Percentiles rank a stretch among this genome's conserved stretches.
These are phyloP conservation scores for Xiphophorus maculatus DNA, from an alignment of 2,113 vertebrate species.

Conservation along the genomic window DNA sequence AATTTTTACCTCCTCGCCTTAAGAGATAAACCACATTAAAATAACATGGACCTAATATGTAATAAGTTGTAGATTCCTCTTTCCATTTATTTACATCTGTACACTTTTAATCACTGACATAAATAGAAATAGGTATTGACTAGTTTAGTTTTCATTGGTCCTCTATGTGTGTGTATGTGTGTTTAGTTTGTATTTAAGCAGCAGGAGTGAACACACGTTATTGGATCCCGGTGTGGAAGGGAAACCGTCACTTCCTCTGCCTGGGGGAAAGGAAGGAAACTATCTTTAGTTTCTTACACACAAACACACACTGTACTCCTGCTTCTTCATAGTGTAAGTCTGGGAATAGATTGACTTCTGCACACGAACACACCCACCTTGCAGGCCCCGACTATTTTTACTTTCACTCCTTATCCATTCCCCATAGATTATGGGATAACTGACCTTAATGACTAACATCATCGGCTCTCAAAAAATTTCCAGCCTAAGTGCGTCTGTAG, in stretches of 20 bases:
- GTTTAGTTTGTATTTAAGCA: constrained; percentile 26
- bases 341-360: constrained; percentile 61
- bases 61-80: background rate
- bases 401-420: constrained; percentile 30
- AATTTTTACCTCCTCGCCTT: background rate
- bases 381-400: constrained; percentile 43
- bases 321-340: constrained; percentile 49
- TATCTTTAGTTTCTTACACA: constrained; percentile 58
- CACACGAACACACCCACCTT: constrained; percentile 51
- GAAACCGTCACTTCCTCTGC: constrained; percentile 62
- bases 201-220: constrained; percentile 14
- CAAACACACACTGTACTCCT: constrained; percentile 48
- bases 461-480: constrained; percentile 41
- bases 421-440: constrained; percentile 52
- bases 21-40: background rate
- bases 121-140: background rate
- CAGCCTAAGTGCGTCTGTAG: constrained; percentile 39
- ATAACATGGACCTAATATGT: background rate
- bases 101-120: background rate
- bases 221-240: constrained; percentile 25
- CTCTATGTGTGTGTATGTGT: constrained; percentile 3
- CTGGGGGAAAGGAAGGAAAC: constrained; percentile 69
- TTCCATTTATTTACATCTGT: background rate
- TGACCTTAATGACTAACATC: constrained; percentile 56
- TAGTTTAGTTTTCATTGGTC: background rate